Base-by-base conservation (phyloP, 2,888 invertebrate species). In the Lasioglossum zephyrum region DNA sequence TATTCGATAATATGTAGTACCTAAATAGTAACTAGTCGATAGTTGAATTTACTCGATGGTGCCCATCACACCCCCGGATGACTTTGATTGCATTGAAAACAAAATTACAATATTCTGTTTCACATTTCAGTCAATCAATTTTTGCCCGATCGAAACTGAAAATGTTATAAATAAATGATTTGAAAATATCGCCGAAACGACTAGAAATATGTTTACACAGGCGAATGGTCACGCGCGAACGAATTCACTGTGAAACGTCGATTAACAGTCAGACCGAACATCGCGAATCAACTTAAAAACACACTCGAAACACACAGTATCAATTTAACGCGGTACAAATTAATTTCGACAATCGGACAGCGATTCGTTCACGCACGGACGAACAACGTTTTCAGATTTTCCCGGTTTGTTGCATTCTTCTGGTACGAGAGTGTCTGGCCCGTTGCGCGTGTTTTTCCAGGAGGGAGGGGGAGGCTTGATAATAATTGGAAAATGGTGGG, bases 401-500 rank as follows among this genome's bases (percentile, higher is more conserved):
- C 9, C 53, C 22, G 9, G 22, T 53, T 53, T 53, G 53, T 53
- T 53, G n/a, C 53, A 53, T 53, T 53, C 53, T 53, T 53, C 53
- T n/a, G n/a, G 53, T 2, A 0, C 53, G 53, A 9, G 53, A n/a
- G 53, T 53, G 9, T 53, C n/a, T 53, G 53, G 53, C 22, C 3
- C 9, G 31, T 11, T 11, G 70, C 18, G 26, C 81, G 77, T 82
- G 77, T 79, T 73, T 85, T 81, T 85, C 81, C 76, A 78, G 53
- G 53, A 31, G 31, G 31, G 31, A 31, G 31, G 31, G 31, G 31
- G 31, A 31, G 69, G 47, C 73, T 72, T 13, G 49, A 49, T 75
- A 79, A 82, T 84, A 82, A 82, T 80, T 49, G 41, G 79, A 87
- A 81, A 80, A 84, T 79, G 26, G 60, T 60, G 60, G 76, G 57